phyloP scores from a whole-genome alignment of 2,888 invertebrate species.

The Hypomecis punctinalis region DNA sequence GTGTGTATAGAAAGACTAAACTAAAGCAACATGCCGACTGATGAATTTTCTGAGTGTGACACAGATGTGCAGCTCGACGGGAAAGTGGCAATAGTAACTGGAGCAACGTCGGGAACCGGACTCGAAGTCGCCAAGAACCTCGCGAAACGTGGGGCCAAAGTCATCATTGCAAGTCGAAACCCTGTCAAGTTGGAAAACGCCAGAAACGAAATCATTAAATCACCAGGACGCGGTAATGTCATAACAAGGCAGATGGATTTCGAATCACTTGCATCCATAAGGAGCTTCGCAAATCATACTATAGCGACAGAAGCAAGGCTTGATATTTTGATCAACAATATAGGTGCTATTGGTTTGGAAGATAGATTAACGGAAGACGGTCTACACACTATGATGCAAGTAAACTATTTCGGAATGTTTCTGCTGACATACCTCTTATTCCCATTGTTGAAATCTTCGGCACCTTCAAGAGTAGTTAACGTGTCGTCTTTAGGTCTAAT shows the following conservation, averaged over 20 bases:
- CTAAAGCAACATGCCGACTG: slow-evolving; percentile 27
- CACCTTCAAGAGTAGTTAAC: slow-evolving; percentile 67
- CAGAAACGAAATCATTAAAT: slow-evolving; percentile 50
- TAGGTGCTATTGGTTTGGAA: slow-evolving; percentile 76
- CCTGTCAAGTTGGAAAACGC: slow-evolving; percentile 57
- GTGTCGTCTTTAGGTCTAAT: slow-evolving; percentile 85
- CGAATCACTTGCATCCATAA: slow-evolving; percentile 78
- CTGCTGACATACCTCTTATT: slow-evolving; percentile 67
- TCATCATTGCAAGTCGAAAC: slow-evolving; percentile 84
- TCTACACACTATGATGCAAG: slow-evolving; percentile 86
- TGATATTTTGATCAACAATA: slow-evolving; percentile 75
- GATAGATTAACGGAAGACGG: slow-evolving; percentile 84
- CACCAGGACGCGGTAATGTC: slow-evolving; percentile 56
- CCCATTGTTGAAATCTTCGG: slow-evolving; percentile 61
- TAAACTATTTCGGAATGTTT: slow-evolving; percentile 73
- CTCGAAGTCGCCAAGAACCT: slow-evolving; percentile 69
- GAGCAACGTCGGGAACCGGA: slow-evolving; percentile 69
- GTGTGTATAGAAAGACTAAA: no score
- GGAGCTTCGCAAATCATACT: slow-evolving; percentile 85
- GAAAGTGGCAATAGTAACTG: slow-evolving; percentile 73
- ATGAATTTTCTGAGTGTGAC: slow-evolving; percentile 64
- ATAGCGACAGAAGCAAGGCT: slow-evolving; percentile 74
- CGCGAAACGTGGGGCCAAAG: slow-evolving; percentile 81
- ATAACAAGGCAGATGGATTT: slow-evolving; percentile 75
- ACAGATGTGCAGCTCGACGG: slow-evolving; percentile 58